Evolutionary conservation across 2,888 invertebrate genomes (phyloP), one percentile per base, ranked within the genome.

Genomic region (Acanthopleura granulata): DNA sequence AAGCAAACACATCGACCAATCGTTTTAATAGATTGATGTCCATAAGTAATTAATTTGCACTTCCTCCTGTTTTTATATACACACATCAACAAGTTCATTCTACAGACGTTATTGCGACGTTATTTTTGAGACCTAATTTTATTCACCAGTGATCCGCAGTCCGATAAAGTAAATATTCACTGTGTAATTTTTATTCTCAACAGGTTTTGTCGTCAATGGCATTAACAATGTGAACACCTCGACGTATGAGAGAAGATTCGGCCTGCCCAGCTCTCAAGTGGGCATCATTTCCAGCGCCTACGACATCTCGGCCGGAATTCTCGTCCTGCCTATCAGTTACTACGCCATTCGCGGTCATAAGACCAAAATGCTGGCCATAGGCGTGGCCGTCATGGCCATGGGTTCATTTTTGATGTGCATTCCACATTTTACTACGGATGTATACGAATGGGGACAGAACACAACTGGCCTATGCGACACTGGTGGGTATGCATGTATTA

Each of bases 381-480:
- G 95, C 0, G 93, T 94, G 78, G 91, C 95, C 72, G 91, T 95
- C 74, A 94, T 96, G 93, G 95, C 91, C 0, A 72, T 91, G 11
- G 89, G 92, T 0, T 91, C 95, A 0, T 91, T 96, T 75, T 92
- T 95, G 73, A 96, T 96, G 91, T 93, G 95, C 0, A 89, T 95
- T 75, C 96, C 96, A 0, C 95, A 96, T 87, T 96, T 95, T 89
- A 91, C 95, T 40, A 93, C 94, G 1, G 93, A 94, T 0, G 92
- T 92, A 0, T 95, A 95, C 88, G 77, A 84, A 40, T 84, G 84
- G 78, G 86, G 87, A 11, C 78, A 83, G 69, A 79, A 72, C 25
- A 76, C 79, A 22, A 73, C 77, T 15, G 74, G 14, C 9, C n/a
- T 71, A 4, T 71, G 71, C 25, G 14, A 40, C 3, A 49, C n/a